phyloP scores from a whole-genome alignment of 2,888 invertebrate genomes.

The Gerosis bhagava region DNA sequence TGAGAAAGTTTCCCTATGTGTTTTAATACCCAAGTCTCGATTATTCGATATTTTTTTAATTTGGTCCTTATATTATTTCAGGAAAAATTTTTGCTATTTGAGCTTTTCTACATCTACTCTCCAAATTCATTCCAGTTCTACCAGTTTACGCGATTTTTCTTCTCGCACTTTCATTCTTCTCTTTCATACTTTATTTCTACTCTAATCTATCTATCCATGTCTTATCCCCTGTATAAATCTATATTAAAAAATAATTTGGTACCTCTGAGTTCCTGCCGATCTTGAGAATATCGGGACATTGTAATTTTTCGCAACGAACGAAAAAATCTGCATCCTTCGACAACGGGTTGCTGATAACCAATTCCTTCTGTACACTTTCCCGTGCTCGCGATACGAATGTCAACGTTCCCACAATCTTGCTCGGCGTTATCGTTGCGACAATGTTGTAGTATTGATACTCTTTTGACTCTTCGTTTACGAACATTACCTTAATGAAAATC shows the following conservation, averaged over 20 bases:
- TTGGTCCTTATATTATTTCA: too few relatives aligned
- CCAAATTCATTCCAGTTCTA: too few relatives aligned
- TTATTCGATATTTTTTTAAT: too few relatives aligned
- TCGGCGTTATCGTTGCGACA: slow-evolving; percentile 47
- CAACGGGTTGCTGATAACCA: slow-evolving; percentile 58
- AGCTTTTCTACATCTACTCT: too few relatives aligned
- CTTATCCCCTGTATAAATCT: not conserved
- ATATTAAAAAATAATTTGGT: too few relatives aligned
- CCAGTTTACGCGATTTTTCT: too few relatives aligned
- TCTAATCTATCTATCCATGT: not conserved
- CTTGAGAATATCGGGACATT: slow-evolving; percentile 47
- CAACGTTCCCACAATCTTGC: slow-evolving; percentile 58
- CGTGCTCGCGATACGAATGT: slow-evolving; percentile 59
- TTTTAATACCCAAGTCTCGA: too few relatives aligned
- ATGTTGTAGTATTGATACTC: slow-evolving; percentile 72
- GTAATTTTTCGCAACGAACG: slow-evolving; percentile 49
- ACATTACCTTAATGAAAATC: slow-evolving; percentile 71
- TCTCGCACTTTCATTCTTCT: too few relatives aligned
- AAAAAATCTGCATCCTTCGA: slow-evolving; percentile 46
- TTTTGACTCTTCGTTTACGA: slow-evolving; percentile 53
- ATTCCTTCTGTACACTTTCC: slow-evolving; percentile 55
- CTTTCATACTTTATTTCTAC: too few relatives aligned
- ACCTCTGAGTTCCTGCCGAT: slow-evolving; percentile 65
- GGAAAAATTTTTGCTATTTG: too few relatives aligned
- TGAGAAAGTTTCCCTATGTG: too few relatives aligned